These are phyloP conservation scores for Odontomyia ornata DNA, from an alignment of 2,888 invertebrate species.

Conservation along the genomic window DNA sequence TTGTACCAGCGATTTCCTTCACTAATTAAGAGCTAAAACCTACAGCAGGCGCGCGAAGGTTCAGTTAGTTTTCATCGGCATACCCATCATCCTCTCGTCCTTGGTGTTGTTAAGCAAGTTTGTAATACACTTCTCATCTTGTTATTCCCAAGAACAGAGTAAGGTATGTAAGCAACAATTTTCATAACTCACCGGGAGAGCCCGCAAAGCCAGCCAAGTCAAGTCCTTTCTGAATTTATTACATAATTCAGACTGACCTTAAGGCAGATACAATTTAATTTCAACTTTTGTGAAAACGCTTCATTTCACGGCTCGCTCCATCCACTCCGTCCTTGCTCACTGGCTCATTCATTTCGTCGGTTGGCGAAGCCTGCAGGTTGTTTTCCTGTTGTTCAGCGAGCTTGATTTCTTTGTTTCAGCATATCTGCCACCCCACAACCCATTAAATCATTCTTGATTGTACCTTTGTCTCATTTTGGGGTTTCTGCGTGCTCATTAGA, in stretches of 20 bases:
- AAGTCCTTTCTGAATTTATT: constrained; percentile 35
- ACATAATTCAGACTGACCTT: constrained; percentile 37
- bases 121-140: not conserved
- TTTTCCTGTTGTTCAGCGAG: not conserved
- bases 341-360: not conserved
- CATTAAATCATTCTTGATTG: not conserved
- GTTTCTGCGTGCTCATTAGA: not conserved
- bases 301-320: not conserved
- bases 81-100: not conserved
- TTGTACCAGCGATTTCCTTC: not conserved
- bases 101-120: not conserved
- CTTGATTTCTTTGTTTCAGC: not conserved
- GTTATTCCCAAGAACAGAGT: not conserved
- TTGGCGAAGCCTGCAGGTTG: constrained; percentile 11
- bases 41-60: no score
- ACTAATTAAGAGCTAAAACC: constrained; percentile 19
- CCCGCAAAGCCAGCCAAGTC: not conserved
- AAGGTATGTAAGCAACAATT: not conserved
- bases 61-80: not conserved
- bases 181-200: not conserved
- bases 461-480: not conserved
- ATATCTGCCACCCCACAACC: not conserved
- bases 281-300: constrained; percentile 31
- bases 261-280: constrained; percentile 38
- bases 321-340: not conserved